These are phyloP conservation scores for Patella depressa DNA, from an alignment of 2,888 invertebrate genomes.

Conservation along the genomic window DNA sequence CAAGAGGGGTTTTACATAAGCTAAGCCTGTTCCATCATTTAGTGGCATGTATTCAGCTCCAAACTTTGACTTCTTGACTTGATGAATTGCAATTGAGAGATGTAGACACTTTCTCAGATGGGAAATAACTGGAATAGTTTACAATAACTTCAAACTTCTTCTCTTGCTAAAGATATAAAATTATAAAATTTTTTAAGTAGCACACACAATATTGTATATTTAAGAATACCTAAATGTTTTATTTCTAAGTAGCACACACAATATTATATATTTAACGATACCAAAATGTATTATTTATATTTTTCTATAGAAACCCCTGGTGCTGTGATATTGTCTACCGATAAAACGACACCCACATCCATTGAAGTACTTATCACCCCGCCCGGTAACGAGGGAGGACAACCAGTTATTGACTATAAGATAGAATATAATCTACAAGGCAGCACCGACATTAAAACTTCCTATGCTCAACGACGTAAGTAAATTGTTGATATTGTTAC, in stretches of 20 bases:
- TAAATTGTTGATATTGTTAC: not conserved
- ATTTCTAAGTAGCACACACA: too few relatives aligned
- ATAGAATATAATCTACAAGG: slow-evolving; percentile 63
- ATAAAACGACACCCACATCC: slow-evolving; percentile 18
- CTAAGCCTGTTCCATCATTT: too few relatives aligned
- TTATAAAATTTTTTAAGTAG: too few relatives aligned
- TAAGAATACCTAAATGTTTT: not conserved
- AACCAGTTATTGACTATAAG: slow-evolving; percentile 51
- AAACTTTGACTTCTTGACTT: too few relatives aligned
- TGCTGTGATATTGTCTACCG: not conserved
- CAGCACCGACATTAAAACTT: not conserved
- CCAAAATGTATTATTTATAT: not conserved
- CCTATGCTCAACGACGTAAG: slow-evolving; percentile 15
- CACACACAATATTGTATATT: too few relatives aligned
- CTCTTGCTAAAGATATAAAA: too few relatives aligned
- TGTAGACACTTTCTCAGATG: too few relatives aligned
- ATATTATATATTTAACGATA: not conserved
- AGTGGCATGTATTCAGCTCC: too few relatives aligned
- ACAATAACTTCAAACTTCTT: too few relatives aligned
- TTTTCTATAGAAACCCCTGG: slow-evolving; percentile 15
- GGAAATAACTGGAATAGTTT: too few relatives aligned
- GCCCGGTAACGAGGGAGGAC: slow-evolving; percentile 65
- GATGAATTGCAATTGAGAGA: too few relatives aligned
- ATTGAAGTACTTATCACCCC: slow-evolving; percentile 30
- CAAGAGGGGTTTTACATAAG: too few relatives aligned